Base-by-base conservation (phyloP, 2,888 invertebrate genomes). In the Prosapia bicincta region DNA sequence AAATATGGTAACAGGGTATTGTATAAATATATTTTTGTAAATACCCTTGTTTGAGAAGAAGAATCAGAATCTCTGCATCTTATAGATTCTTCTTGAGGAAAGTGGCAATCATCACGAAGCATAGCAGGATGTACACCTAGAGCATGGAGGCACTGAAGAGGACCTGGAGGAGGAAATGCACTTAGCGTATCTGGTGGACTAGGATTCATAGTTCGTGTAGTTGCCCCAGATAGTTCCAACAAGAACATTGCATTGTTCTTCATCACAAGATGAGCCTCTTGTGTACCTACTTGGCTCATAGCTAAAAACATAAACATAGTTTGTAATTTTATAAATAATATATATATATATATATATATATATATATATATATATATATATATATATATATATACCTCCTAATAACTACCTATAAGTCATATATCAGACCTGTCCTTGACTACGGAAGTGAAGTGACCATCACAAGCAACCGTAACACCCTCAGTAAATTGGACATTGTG, bases 181-280 rank as follows among this genome's bases (percentile, higher is more conserved):
- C 88, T 88, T 0, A 85, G 83, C 23, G 84, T 83, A 79, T 89
- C 88, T 0, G 88, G 88, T 2, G 88, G 88, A 68, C 88, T 88
- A 79, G 87, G 86, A 82, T 88, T 87, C 1, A 74, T 54, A 26
- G 74, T 69, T 28, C 71, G 70, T 10, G 66, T 23, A 3, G 67
- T 88, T 3, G 91, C 90, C 0, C 93, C 90, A 0, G 95, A 94
- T 73, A 98, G 85, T 83, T 98, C 97, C 77, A 99, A 87, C 13
- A 99, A 86, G 84, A 98, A 99, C 85, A 96, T 90, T 0, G 99
- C 97, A 84, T 99, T 99, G 83, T 96, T 96, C 81, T 93, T 93
- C 89, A 98, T 94, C 5, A 93, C 89, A 69, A 91, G 85, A 83
- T 95, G 89, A 78, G 80, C 78, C 65, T 80, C 81, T 76, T 78